phyloP scores from a whole-genome alignment of 2,888 invertebrate species.

The Miltochrista miniata region DNA sequence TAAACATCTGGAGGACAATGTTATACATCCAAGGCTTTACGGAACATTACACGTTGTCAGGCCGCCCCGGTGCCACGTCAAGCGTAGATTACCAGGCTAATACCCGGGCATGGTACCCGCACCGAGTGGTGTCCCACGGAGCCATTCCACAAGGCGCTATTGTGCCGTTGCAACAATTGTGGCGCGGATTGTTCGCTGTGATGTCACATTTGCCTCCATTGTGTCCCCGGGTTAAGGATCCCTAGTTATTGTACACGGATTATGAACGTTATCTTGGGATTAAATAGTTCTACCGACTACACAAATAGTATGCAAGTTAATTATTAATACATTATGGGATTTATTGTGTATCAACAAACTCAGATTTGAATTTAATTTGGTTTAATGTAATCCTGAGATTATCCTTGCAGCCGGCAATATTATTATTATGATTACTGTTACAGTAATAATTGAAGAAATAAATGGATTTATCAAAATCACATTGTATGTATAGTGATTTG shows the following conservation, averaged over 20 bases:
- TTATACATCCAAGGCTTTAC: background rate
- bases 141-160: background rate
- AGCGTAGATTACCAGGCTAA: conserved; percentile 3
- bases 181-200: conserved; percentile 14
- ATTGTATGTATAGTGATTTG: too few relatives aligned
- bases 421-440: too few relatives aligned
- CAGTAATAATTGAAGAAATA: too few relatives aligned
- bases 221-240: conserved; percentile 4
- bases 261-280: conserved; percentile 5
- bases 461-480: too few relatives aligned
- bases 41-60: background rate
- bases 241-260: conserved; percentile 1
- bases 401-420: too few relatives aligned
- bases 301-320: too few relatives aligned
- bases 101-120: conserved; percentile 1
- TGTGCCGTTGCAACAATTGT: conserved; percentile 13
- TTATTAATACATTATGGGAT: too few relatives aligned
- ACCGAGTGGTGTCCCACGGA: background rate
- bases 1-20: background rate
- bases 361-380: too few relatives aligned
- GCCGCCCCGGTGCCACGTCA: background rate
- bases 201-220: conserved; percentile 15
- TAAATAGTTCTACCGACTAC: background rate
- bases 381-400: too few relatives aligned
- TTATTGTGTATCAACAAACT: too few relatives aligned